Conservation (phyloP, 2,113 vertebrate genomes). For the Boulengeromyrus knoepffleri region DNA sequence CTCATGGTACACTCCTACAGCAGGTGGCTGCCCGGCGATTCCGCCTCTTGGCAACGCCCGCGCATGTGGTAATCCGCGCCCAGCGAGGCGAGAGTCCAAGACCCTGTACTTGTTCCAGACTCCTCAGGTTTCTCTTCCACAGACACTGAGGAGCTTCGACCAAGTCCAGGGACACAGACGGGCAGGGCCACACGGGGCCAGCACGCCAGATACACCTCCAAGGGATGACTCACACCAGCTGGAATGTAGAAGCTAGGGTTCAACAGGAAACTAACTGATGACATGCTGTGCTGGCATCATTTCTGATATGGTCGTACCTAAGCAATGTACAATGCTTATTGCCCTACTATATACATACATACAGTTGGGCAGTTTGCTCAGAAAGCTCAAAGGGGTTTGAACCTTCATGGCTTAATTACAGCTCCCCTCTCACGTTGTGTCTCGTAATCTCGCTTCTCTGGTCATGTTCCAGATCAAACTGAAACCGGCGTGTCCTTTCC, state of each 20-base stretch:
- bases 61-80: background rate
- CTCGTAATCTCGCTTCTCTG: background rate
- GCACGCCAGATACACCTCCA: background rate
- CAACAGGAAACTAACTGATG: background rate
- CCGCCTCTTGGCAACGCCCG: background rate
- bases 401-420: background rate
- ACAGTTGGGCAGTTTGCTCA: background rate
- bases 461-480: background rate
- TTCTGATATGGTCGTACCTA: background rate
- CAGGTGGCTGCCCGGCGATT: background rate
- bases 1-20: background rate
- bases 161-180: conserved; percentile 64
- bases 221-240: conserved; percentile 9
- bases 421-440: no score
- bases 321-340: background rate
- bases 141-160: conserved; percentile 67
- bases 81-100: conserved; percentile 29
- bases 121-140: conserved; percentile 48
- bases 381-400: background rate
- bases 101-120: conserved; percentile 64
- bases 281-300: background rate
- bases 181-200: background rate
- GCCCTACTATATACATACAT: background rate
- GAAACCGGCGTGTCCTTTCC: background rate
- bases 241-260: background rate